A percentile compares a stretch with the other conserved stretches of the same genome.
Evolutionary conservation across 2,113 vertebrate species (phyloP).

Genomic region (Riparia riparia): DNA sequence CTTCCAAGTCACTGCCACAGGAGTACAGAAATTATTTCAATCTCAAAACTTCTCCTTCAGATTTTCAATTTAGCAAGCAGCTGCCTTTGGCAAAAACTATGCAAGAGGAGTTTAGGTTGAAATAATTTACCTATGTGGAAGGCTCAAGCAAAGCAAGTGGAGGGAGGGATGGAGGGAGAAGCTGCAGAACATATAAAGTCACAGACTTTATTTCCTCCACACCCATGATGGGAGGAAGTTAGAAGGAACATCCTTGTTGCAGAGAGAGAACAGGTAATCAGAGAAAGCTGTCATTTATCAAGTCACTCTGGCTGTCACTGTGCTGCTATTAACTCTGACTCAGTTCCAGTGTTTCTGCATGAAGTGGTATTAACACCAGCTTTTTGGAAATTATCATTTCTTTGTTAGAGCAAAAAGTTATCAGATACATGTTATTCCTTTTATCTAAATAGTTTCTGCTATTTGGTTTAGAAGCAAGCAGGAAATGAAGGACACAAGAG

Average conservation of each 20-base stretch:
- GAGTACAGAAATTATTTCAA: constrained; percentile 23
- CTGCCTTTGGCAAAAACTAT: background rate
- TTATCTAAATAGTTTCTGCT: background rate
- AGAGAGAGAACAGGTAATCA: background rate
- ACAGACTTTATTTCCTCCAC: background rate
- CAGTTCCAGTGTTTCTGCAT: background rate
- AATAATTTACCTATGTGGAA: background rate
- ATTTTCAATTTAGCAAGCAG: background rate
- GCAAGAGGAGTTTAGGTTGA: background rate
- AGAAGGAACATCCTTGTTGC: background rate
- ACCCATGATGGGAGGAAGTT: accelerated
- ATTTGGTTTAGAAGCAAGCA: background rate
- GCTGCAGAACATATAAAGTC: background rate
- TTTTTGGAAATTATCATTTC: background rate
- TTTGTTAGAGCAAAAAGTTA: background rate
- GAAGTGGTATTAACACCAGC: background rate
- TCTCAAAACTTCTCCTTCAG: background rate
- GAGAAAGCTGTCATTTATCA: background rate
- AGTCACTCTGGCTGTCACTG: background rate
- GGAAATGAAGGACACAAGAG: background rate
- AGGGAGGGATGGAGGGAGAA: background rate
- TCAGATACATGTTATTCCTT: background rate
- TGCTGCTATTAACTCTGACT: background rate
- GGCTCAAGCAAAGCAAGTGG: background rate
- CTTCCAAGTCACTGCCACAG: background rate